phyloP scores from a whole-genome alignment of 2,113 vertebrate genomes.

The Rhynchopsitta pachyrhyncha region DNA sequence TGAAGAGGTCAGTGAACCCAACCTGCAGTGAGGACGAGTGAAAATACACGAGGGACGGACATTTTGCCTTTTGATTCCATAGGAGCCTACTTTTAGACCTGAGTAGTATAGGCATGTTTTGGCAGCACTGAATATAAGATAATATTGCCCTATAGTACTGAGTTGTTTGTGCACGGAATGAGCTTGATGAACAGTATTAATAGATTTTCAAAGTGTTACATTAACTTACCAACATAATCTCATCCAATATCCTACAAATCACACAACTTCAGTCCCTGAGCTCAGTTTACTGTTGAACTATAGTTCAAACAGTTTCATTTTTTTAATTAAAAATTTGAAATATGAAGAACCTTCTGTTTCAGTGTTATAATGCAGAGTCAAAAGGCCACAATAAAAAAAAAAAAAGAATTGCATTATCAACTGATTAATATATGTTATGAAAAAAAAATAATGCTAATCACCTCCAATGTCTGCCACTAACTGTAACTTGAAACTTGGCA shows the following conservation, averaged over 20 bases:
- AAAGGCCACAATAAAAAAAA: not conserved
- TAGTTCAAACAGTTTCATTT: not conserved
- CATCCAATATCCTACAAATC: not conserved
- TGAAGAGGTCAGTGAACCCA: not conserved
- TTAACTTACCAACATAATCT: not conserved
- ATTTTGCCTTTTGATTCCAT: not conserved
- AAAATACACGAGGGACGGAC: not conserved
- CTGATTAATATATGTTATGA: not conserved
- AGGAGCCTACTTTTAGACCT: not conserved
- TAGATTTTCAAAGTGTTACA: not conserved
- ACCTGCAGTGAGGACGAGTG: not conserved
- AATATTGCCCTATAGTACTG: not conserved
- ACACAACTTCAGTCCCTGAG: not conserved
- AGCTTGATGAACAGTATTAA: not conserved
- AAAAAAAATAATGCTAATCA: not conserved
- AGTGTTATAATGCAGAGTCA: not conserved
- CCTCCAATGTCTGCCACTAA: not conserved
- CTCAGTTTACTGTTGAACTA: not conserved
- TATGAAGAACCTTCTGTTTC: not conserved
- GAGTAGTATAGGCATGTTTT: not conserved
- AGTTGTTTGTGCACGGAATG: not conserved
- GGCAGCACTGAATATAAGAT: not conserved
- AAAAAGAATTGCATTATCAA: not conserved
- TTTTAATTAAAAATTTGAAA: not conserved
- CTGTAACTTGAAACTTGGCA: not conserved